Evolutionary conservation across 2,888 invertebrate genomes (phyloP).

Genomic region (Euproctis similis): DNA sequence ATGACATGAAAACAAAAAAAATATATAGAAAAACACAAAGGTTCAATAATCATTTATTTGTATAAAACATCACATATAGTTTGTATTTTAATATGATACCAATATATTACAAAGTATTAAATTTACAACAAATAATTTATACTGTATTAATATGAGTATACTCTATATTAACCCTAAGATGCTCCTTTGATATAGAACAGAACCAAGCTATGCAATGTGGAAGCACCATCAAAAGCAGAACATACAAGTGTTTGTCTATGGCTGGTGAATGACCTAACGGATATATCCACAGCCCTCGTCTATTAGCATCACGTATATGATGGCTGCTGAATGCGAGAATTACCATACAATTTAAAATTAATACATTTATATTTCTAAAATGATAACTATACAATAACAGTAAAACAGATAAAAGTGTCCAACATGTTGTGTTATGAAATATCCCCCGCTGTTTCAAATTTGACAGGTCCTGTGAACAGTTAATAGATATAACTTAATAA

Average conservation of each 20-base stretch:
- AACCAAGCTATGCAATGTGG: slow-evolving; percentile 39
- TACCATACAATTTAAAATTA: slow-evolving; percentile 43
- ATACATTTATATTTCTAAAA: slow-evolving; percentile 38
- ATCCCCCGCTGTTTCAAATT: slow-evolving; percentile 46
- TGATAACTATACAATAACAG: slow-evolving; percentile 38
- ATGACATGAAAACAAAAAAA: no score
- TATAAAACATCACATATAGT: no score
- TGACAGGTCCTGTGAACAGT: slow-evolving; percentile 46
- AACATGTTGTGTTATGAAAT: slow-evolving; percentile 56
- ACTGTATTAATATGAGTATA: slow-evolving; percentile 19
- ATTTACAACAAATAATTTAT: no score
- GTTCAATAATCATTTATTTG: no score
- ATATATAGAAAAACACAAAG: no score
- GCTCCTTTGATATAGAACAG: slow-evolving; percentile 30
- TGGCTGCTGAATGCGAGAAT: slow-evolving; percentile 50
- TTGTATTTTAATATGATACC: no score
- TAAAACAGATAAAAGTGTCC: slow-evolving; percentile 30
- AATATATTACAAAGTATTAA: no score
- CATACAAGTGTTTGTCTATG: slow-evolving; percentile 39
- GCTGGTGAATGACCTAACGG: slow-evolving; percentile 50
- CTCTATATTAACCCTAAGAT: slow-evolving; percentile 24
- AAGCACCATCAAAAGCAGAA: slow-evolving; percentile 30
- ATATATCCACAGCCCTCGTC: slow-evolving; percentile 56
- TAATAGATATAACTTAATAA: no score
- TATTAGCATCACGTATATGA: slow-evolving; percentile 51